Evolutionary conservation across 2,888 invertebrate species (phyloP), one percentile per base, ranked within the genome.

Genomic region (Malthinus flaveolus): DNA sequence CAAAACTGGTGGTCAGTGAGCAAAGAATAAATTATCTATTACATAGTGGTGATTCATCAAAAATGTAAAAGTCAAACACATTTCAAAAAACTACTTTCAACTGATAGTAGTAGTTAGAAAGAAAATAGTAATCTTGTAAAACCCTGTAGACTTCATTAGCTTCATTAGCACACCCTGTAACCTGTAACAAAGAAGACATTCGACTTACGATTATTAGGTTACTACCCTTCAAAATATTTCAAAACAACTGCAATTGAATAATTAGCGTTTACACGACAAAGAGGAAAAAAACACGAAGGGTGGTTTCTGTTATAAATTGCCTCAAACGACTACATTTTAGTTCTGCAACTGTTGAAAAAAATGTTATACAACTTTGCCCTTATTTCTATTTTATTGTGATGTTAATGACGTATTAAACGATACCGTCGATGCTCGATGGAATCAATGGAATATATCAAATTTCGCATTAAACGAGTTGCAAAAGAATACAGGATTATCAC

Each of bases 401-500:
- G 65, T 62, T 69, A 65, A 68, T 70, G 66, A 68, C 67, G 66
- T 23, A 23, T 23, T 23, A 23, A 23, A 23, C 68, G 66, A 51
- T 51, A 70, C 61, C 69, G 69, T 68, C 69, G 69, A 59, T 67
- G 62, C 56, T 62, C 66, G 69, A 72, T 71, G 65, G 66, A 70
- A 68, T 62, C 66, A 69, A 72, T 71, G 65, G 66, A 70, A 68
- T 68, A 23, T 23, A 72, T 73, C 73, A 66, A 68, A 71, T 73
- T 71, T 66, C 67, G 61, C 47, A 32, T 35, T 47, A 62, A 58
- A 67, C 66, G 66, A 61, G 61, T 68, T 68, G 60, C 62, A 60
- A 66, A 62, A 49, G 66, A 68, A 72, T 69, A 23, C 5, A 68
- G 71, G 72, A 73, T 73, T 73, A 73, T 66, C 69, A 65, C 67